Conservation (phyloP, 2,797 vertebrate genomes). For the Tadarida brasiliensis region DNA sequence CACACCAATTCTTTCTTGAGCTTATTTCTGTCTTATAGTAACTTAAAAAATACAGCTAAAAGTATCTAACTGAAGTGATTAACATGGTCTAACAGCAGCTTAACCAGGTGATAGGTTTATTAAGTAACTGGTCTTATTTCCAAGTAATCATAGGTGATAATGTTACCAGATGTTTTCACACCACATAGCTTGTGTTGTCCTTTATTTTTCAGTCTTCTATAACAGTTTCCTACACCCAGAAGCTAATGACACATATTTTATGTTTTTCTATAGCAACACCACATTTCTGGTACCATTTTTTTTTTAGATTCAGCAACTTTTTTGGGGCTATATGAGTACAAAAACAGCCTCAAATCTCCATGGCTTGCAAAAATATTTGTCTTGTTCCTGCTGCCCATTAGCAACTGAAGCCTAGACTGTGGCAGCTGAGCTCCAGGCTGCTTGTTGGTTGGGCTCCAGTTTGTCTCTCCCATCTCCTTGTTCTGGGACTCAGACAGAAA, state of each 20-base stretch:
- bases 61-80: background rate
- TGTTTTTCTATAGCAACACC: background rate
- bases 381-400: background rate
- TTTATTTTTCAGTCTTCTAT: background rate
- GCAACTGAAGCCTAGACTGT: background rate
- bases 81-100: background rate
- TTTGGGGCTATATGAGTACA: background rate
- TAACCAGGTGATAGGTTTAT: background rate
- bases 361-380: background rate
- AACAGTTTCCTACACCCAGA: background rate
- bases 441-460: background rate
- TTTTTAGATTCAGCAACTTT: background rate
- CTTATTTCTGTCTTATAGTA: background rate
- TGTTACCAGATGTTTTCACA: background rate
- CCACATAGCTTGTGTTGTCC: accelerated
- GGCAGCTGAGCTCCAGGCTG: background rate
- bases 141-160: background rate
- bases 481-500: background rate
- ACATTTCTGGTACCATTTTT: background rate
- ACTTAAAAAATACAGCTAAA: background rate
- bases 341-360: background rate
- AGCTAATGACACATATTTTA: background rate
- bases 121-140: background rate
- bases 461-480: background rate
- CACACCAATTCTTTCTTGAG: background rate